Percentiles rank a stretch among this genome's conserved stretches.
Conservation (phyloP, 2,113 vertebrate genomes). For the Gasterosteus nipponicus region DNA sequence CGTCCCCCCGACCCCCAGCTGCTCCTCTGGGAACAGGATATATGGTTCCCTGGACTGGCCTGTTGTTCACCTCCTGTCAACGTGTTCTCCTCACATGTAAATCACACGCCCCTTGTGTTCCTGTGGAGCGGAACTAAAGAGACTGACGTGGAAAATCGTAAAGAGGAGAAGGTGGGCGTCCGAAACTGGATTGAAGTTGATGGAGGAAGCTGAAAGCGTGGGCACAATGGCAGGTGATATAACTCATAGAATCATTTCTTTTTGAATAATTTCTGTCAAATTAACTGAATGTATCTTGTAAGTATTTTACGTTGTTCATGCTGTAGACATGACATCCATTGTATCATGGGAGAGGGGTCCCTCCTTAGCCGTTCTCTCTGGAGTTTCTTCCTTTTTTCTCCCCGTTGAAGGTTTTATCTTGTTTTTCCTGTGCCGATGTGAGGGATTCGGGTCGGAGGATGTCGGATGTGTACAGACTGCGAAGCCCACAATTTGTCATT, state of each 20-base stretch:
- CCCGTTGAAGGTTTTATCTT: too few relatives aligned
- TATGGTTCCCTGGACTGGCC: slow-evolving; percentile 62
- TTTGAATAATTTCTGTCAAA: too few relatives aligned
- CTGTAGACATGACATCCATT: too few relatives aligned
- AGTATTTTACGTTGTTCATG: too few relatives aligned
- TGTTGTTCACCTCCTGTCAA: slow-evolving; percentile 62
- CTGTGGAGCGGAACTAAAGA: slow-evolving; percentile 37
- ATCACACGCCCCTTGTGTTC: slow-evolving; percentile 67
- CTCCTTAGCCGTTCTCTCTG: too few relatives aligned
- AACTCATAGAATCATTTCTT: not conserved
- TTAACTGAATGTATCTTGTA: too few relatives aligned
- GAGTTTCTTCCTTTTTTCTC: too few relatives aligned
- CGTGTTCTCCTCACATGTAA: slow-evolving; percentile 50
- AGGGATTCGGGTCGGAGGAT: too few relatives aligned
- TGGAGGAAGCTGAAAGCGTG: slow-evolving; percentile 52
- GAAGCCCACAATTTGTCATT: too few relatives aligned
- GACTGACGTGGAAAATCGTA: slow-evolving; percentile 61
- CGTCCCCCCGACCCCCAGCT: slow-evolving; percentile 62
- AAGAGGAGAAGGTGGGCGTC: slow-evolving; percentile 50
- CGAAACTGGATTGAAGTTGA: slow-evolving; percentile 29
- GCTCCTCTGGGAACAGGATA: slow-evolving; percentile 58
- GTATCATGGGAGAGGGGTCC: too few relatives aligned
- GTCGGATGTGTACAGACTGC: too few relatives aligned
- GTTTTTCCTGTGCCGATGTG: too few relatives aligned
- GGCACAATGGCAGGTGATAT: slow-evolving; percentile 22